Conservation (phyloP, 2,113 vertebrate genomes). For the Lagopus muta region DNA sequence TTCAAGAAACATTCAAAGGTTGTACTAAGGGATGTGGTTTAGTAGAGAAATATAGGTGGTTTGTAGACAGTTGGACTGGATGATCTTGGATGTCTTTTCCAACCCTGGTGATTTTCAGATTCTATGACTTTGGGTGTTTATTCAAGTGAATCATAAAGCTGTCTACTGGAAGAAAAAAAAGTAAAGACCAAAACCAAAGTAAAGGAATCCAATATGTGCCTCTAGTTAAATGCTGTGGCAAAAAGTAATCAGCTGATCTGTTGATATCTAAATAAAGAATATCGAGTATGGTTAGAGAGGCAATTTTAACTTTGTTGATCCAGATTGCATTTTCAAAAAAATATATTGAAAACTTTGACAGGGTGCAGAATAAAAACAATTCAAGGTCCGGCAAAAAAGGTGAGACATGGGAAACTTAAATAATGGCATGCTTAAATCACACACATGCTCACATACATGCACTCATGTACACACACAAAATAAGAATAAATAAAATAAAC, state of each 20-base stretch:
- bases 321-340: neutral
- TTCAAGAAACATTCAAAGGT: too few relatives aligned
- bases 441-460: neutral
- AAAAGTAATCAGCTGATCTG: neutral
- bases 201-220: neutral
- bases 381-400: neutral
- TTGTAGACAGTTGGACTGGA: too few relatives aligned
- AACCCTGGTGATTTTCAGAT: too few relatives aligned
- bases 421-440: neutral
- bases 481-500: neutral
- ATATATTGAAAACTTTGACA: neutral
- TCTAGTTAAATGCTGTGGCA: neutral
- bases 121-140: neutral
- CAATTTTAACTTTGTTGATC: neutral
- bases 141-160: neutral
- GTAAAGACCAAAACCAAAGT: neutral
- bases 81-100: too few relatives aligned
- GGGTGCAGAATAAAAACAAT: neutral
- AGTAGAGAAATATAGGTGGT: too few relatives aligned
- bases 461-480: too few relatives aligned
- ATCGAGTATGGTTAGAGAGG: neutral
- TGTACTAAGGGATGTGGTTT: too few relatives aligned
- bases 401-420: neutral
- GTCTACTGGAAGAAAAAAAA: neutral
- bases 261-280: neutral